Evolutionary conservation across 2,113 vertebrate species (phyloP).

Genomic region (Corythornis vintsioides): DNA sequence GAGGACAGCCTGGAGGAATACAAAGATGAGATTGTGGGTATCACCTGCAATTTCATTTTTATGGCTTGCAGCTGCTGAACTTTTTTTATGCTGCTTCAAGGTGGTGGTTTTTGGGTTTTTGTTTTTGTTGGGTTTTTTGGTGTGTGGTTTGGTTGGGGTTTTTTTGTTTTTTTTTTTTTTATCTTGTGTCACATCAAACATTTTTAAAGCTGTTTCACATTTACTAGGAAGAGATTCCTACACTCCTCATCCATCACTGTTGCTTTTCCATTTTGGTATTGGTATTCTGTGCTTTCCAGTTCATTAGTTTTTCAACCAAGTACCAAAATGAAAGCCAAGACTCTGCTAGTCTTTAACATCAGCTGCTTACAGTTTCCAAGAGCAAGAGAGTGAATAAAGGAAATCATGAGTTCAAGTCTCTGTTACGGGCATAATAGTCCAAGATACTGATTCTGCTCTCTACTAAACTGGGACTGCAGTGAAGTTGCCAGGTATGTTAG

Average conservation of each 20-base stretch:
- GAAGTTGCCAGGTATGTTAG: not conserved
- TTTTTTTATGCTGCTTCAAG: not conserved
- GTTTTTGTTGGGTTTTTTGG: no score
- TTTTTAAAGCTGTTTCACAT: not conserved
- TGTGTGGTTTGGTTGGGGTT: no score
- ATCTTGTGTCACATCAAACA: not conserved
- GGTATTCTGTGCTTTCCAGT: not conserved
- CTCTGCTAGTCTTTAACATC: not conserved
- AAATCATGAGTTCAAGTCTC: not conserved
- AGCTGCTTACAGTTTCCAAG: not conserved
- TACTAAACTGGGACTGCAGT: not conserved
- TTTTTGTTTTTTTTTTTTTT: not conserved
- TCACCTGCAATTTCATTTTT: not conserved
- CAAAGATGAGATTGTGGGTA: not conserved
- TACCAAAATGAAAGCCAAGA: not conserved
- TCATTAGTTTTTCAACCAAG: not conserved
- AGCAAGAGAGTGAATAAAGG: not conserved
- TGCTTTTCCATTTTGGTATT: not conserved
- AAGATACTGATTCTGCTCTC: not conserved
- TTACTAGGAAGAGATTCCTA: not conserved
- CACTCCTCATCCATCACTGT: accelerated
- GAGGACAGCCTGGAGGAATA: not conserved
- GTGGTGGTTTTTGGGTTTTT: not conserved
- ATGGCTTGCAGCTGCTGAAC: not conserved
- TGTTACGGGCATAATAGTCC: not conserved